Conservation (phyloP, 2,113 vertebrate genomes). For the Meriones unguiculatus region DNA sequence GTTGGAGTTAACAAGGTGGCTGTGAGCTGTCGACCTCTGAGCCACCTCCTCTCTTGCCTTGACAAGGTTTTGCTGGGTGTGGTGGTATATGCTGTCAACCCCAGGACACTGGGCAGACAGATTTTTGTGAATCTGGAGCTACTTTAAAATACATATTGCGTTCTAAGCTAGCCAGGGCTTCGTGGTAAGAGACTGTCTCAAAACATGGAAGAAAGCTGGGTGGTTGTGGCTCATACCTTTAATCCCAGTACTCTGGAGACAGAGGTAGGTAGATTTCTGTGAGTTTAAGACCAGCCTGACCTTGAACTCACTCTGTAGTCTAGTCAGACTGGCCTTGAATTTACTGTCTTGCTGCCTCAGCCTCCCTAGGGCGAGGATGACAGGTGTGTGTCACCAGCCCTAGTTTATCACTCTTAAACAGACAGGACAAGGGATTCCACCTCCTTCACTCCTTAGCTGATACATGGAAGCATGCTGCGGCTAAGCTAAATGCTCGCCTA, state of each 20-base stretch:
- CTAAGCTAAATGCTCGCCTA: background rate
- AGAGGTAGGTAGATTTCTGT: too few species aligned
- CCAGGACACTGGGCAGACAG: background rate
- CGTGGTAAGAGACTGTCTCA: background rate
- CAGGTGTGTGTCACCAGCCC: background rate
- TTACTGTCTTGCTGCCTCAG: background rate
- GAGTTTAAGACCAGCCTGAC: too few species aligned
- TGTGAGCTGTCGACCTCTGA: background rate
- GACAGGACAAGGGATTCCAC: background rate
- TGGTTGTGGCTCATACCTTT: too few species aligned
- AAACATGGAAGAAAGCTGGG: too few species aligned
- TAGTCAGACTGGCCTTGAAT: background rate
- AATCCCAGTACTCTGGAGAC: too few species aligned
- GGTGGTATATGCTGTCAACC: background rate
- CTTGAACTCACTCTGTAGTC: background rate
- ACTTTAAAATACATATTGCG: background rate
- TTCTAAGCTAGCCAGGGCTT: background rate
- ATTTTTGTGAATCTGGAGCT: background rate
- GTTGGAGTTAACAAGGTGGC: background rate
- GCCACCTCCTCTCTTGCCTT: background rate
- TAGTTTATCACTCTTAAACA: background rate
- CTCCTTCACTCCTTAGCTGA: background rate
- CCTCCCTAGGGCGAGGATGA: background rate
- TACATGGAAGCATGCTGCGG: background rate
- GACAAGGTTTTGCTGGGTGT: background rate